A percentile compares a stretch with the other conserved stretches of the same genome.
Evolutionary conservation across 1,140 invertebrate genomes (phyloP).

Genomic region (Charaxes varanes): DNA sequence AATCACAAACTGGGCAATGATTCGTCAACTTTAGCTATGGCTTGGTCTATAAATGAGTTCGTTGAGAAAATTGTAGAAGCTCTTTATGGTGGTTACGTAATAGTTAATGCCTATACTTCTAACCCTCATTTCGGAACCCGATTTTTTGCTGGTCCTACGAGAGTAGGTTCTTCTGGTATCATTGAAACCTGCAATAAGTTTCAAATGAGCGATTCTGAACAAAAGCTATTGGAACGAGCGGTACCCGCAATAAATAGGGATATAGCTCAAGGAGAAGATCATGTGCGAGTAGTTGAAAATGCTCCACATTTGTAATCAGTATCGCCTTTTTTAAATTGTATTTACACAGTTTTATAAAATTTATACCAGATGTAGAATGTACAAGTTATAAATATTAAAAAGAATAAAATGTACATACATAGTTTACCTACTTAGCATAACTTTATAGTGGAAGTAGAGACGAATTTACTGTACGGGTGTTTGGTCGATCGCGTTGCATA

Average conservation of each 20-base stretch:
- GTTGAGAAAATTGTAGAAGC: constrained; percentile 31
- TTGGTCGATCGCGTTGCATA: no score
- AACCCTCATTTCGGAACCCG: constrained; percentile 43
- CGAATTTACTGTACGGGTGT: no score
- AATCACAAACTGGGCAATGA: constrained; percentile 33
- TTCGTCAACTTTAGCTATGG: constrained; percentile 31
- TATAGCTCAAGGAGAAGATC: constrained; percentile 33
- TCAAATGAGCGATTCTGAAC: constrained; percentile 34
- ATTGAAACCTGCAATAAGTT: constrained; percentile 28
- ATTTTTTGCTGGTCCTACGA: constrained; percentile 41
- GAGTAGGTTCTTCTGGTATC: constrained; percentile 34
- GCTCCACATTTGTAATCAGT: constrained; percentile 10
- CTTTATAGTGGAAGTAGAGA: no score
- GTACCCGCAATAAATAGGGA: constrained; percentile 34
- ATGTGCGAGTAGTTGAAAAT: constrained; percentile 25
- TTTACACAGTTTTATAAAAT: no score
- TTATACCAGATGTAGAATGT: no score
- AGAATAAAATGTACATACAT: no score
- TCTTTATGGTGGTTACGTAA: constrained; percentile 26
- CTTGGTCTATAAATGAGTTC: constrained; percentile 42
- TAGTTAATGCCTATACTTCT: constrained; percentile 31
- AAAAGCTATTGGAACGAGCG: constrained; percentile 24
- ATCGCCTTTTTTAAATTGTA: no score
- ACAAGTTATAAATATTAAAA: no score
- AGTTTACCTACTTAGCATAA: no score